Conservation (phyloP, 2,113 vertebrate species). For the Anguilla japonica region DNA sequence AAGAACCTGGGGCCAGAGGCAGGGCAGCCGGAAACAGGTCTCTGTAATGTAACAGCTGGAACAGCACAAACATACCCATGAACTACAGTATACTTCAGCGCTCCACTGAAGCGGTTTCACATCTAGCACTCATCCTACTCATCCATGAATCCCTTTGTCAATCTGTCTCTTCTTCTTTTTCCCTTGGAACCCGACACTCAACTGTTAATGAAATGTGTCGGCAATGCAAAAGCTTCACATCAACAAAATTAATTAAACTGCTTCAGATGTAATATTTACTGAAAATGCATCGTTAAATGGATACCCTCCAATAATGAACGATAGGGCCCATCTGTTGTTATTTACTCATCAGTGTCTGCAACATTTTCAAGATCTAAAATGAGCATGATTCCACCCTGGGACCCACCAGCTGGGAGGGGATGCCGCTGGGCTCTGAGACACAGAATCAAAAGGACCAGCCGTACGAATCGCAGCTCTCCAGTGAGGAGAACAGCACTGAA, state of each 20-base stretch:
- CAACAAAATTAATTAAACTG: constrained; percentile 61
- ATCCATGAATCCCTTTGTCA: constrained; percentile 26
- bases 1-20: too few species aligned
- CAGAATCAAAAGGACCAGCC: not conserved
- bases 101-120: constrained; percentile 5
- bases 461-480: not conserved
- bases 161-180: constrained; percentile 27
- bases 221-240: constrained; percentile 46
- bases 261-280: constrained; percentile 69
- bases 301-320: constrained; percentile 57
- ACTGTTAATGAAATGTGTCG: constrained; percentile 46
- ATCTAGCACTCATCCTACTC: not conserved
- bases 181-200: constrained; percentile 36
- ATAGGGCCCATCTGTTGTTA: constrained; percentile 60
- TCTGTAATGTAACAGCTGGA: not conserved
- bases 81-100: not conserved
- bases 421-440: not conserved
- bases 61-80: not conserved
- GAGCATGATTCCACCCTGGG: constrained; percentile 33
- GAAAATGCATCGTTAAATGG: constrained; percentile 47
- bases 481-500: not conserved
- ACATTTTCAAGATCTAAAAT: constrained; percentile 54
- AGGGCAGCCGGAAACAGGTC: not conserved
- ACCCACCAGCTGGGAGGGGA: not conserved
- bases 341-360: constrained; percentile 49